A percentile compares a stretch with the other conserved stretches of the same genome.
Conservation (phyloP, 1,140 invertebrate species). For the Danaus melanippus region DNA sequence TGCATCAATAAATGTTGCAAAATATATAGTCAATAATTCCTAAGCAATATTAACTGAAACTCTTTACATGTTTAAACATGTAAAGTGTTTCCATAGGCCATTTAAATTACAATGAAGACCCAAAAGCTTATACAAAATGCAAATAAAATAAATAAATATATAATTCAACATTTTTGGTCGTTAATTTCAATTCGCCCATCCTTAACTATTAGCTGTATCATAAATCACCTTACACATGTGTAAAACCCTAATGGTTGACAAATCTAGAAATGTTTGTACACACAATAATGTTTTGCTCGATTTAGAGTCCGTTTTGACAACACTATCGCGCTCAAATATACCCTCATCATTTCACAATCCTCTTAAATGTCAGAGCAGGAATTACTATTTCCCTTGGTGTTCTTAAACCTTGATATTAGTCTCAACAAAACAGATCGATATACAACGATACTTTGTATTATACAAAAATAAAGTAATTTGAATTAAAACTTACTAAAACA, state of each 20-base stretch:
- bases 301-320: constrained; percentile 28
- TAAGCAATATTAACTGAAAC: too few relatives aligned
- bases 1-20: too few relatives aligned
- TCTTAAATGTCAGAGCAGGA: constrained; percentile 41
- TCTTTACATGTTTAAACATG: too few relatives aligned
- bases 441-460: constrained; percentile 1
- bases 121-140: too few relatives aligned
- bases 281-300: constrained; percentile 16
- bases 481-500: too few relatives aligned
- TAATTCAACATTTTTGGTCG: background rate
- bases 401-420: constrained; percentile 13
- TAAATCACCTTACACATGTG: constrained; percentile 5
- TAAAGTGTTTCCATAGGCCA: too few relatives aligned
- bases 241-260: constrained; percentile 4
- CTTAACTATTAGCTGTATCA: background rate
- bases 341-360: constrained; percentile 49
- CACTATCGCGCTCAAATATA: constrained; percentile 35
- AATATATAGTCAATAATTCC: too few relatives aligned
- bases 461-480: background rate
- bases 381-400: constrained; percentile 25
- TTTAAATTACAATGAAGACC: too few relatives aligned
- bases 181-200: constrained; percentile 8
- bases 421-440: too few relatives aligned
- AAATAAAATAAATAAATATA: too few relatives aligned
- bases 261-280: constrained; percentile 13